Evolutionary conservation across 2,888 invertebrate genomes (phyloP).

Genomic region (Yponomeuta plumbellus): DNA sequence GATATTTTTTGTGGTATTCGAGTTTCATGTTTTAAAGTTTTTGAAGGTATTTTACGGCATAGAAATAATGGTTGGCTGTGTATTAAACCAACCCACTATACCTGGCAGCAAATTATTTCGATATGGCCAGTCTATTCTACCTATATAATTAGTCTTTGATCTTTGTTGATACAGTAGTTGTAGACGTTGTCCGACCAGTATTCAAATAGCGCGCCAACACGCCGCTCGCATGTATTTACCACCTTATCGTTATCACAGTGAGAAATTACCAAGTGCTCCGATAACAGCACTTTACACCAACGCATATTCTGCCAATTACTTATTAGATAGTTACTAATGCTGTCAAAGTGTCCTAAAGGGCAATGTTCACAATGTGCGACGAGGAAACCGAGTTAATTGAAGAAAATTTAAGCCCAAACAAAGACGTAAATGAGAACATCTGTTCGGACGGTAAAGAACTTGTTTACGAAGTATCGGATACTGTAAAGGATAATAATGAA

Average conservation of each 20-base stretch:
- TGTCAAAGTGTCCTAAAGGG: background rate
- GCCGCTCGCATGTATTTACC: constrained; percentile 27
- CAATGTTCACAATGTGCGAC: constrained; percentile 42
- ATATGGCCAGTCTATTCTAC: background rate
- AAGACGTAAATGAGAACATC: constrained; percentile 11
- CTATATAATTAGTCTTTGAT: constrained; percentile 37
- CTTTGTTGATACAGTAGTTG: constrained; percentile 43
- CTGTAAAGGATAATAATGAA: constrained; percentile 23
- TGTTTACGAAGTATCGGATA: background rate
- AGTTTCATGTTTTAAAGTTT: too few species aligned
- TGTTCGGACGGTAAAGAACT: constrained; percentile 2
- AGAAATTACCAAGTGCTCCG: constrained; percentile 9
- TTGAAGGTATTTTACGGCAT: too few species aligned
- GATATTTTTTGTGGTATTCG: too few species aligned
- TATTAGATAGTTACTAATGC: background rate
- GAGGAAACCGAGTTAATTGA: constrained; percentile 36
- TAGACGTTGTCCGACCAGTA: constrained; percentile 40
- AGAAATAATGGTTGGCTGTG: too few species aligned
- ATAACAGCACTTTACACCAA: background rate
- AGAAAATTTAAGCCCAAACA: constrained; percentile 25
- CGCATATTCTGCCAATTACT: background rate
- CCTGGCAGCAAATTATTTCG: too few species aligned
- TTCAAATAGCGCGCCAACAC: constrained; percentile 30
- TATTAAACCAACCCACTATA: too few species aligned
- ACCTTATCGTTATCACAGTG: constrained; percentile 16